Percentiles rank a stretch among this genome's conserved stretches.
Evolutionary conservation across 2,113 vertebrate species (phyloP).

Genomic region (Nothobranchius furzeri): DNA sequence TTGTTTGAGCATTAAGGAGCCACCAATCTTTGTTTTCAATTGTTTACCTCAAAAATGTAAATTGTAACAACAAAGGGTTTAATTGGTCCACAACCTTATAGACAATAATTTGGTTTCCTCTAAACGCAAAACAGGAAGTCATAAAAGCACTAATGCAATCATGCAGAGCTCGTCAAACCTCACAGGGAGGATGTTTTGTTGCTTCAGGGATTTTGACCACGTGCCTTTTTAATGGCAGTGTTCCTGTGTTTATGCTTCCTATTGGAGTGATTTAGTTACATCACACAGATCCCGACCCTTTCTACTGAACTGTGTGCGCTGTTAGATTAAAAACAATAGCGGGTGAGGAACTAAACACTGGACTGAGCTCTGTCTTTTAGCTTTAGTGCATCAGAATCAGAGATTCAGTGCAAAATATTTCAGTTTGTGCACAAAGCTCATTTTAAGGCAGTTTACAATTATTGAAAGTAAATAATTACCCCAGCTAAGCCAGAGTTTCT

Average conservation of each 20-base stretch:
- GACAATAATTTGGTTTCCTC: background rate
- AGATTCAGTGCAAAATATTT: background rate
- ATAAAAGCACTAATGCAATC: conserved; percentile 10
- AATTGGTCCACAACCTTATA: background rate
- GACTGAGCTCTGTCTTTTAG: background rate
- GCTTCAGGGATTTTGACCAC: background rate
- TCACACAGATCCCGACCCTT: background rate
- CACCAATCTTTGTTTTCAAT: background rate
- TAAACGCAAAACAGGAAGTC: conserved; percentile 37
- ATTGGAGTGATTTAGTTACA: conserved; percentile 13
- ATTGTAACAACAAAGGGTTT: background rate
- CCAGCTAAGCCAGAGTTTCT: too few species aligned
- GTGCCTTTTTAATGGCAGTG: background rate
- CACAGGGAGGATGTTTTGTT: background rate
- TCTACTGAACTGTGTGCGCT: conserved; percentile 14
- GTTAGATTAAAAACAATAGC: too few species aligned
- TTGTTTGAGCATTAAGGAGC: background rate
- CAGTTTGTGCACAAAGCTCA: too few species aligned
- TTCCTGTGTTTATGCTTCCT: conserved; percentile 15
- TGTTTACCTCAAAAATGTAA: background rate
- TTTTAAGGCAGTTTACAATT: too few species aligned
- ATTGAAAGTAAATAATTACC: too few species aligned
- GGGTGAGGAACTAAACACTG: background rate
- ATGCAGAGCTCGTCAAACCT: background rate
- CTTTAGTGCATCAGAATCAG: background rate